These are phyloP conservation scores for Penaeus indicus DNA, from an alignment of 1,140 invertebrate species.

Conservation along the genomic window DNA sequence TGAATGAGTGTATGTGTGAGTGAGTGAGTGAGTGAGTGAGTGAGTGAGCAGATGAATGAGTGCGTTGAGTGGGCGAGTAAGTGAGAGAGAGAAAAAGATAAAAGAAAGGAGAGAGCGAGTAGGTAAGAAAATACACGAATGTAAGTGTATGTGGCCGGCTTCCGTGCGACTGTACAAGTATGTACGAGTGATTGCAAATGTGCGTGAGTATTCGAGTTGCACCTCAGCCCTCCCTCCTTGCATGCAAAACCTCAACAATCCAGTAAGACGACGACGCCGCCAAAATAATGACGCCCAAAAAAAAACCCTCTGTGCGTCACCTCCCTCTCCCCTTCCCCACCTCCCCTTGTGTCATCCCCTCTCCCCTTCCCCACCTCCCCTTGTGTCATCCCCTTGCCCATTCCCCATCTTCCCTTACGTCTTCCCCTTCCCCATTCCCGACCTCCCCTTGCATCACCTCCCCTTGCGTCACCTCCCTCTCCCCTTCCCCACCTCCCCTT, in stretches of 20 bases:
- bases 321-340: background rate
- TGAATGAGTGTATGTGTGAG: too few species aligned
- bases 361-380: background rate
- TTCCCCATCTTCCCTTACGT: background rate
- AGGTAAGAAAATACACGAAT: background rate
- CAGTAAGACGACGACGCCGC: too few species aligned
- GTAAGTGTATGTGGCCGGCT: background rate
- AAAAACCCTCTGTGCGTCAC: background rate
- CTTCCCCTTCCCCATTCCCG: background rate
- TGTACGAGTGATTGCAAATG: too few species aligned
- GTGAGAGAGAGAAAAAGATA: constrained; percentile 4
- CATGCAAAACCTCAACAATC: too few species aligned
- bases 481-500: background rate
- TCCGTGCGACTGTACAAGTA: too few species aligned
- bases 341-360: background rate
- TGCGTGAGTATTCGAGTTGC: too few species aligned
- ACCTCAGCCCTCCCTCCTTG: too few species aligned
- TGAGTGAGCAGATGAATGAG: background rate
- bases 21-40: background rate
- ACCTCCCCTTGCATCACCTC: background rate
- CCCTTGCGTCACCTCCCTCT: background rate
- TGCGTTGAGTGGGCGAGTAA: background rate
- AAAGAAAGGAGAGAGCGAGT: background rate
- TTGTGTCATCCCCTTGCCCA: background rate
- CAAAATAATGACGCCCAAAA: background rate